phyloP scores from a whole-genome alignment of 2,113 vertebrate genomes.

The Thunnus maccoyii region DNA sequence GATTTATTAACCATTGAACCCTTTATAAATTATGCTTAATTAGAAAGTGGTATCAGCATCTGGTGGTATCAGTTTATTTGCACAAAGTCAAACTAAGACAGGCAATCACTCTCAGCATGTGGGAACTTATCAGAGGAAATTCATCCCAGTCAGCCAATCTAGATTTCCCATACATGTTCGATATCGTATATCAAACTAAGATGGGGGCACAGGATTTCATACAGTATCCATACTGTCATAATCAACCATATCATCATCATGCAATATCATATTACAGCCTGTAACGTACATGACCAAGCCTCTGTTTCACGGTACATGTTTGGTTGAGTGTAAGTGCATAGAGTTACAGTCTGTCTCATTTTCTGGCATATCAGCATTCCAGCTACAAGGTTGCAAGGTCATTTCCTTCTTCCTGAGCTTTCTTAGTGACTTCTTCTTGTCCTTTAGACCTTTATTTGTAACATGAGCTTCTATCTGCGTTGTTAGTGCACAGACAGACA shows the following conservation, averaged over 20 bases:
- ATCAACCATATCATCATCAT: constrained; percentile 34
- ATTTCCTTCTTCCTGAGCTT: constrained; percentile 47
- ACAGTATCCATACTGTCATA: constrained; percentile 39
- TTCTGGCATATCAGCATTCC: constrained; percentile 65
- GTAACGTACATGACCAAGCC: constrained; percentile 58
- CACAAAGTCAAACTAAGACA: not conserved
- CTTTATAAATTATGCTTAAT: not conserved
- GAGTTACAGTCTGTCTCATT: constrained; percentile 51
- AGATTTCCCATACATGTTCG: constrained; percentile 45
- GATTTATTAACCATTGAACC: not conserved
- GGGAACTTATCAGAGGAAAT: not conserved
- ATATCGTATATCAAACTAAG: constrained; percentile 54
- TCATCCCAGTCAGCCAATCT: not conserved
- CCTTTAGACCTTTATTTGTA: constrained; percentile 61
- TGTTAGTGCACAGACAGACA: constrained; percentile 21
- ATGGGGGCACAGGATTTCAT: constrained; percentile 29
- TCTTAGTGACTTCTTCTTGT: constrained; percentile 41
- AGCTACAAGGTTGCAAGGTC: constrained; percentile 57
- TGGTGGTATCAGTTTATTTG: too few species aligned
- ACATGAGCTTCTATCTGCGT: constrained; percentile 40
- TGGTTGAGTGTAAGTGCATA: constrained; percentile 23
- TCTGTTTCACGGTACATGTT: constrained; percentile 20
- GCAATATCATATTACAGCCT: constrained; percentile 56
- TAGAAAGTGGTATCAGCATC: not conserved
- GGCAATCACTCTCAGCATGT: not conserved